A percentile compares a stretch with the other conserved stretches of the same genome.
These are phyloP conservation scores for Sisor rabdophorus DNA, from an alignment of 2,113 vertebrate species.

Conservation along the genomic window DNA sequence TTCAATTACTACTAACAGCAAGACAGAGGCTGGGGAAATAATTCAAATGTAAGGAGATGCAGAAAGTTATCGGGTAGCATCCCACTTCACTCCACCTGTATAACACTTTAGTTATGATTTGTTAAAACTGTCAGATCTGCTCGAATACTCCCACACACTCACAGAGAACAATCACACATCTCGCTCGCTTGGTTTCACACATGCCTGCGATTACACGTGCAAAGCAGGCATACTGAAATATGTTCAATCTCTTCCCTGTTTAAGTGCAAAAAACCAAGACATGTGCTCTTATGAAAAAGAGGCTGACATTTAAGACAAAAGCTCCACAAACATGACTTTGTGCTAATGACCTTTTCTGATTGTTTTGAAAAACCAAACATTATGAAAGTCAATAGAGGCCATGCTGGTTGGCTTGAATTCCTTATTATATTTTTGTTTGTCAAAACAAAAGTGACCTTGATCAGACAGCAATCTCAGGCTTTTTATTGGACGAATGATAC, in stretches of 20 bases:
- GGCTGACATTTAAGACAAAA: slow-evolving; percentile 25
- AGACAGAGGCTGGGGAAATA: not conserved
- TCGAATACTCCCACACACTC: slow-evolving; percentile 13
- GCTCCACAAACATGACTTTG: slow-evolving; percentile 18
- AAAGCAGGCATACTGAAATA: slow-evolving; percentile 10
- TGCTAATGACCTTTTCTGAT: slow-evolving; percentile 42
- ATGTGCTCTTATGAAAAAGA: no score
- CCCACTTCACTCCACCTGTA: slow-evolving; percentile 16
- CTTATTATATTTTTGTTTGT: slow-evolving; percentile 36
- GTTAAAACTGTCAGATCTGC: slow-evolving; percentile 30
- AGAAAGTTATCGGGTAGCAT: slow-evolving; percentile 16
- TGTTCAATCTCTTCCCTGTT: slow-evolving; percentile 3
- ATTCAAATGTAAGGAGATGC: not conserved
- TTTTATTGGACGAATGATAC: slow-evolving; percentile 24
- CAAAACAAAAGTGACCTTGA: slow-evolving; percentile 40
- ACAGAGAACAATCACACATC: slow-evolving; percentile 27
- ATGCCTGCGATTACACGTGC: not conserved
- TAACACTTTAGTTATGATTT: slow-evolving; percentile 22
- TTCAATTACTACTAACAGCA: not conserved
- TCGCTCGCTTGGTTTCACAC: slow-evolving; percentile 3
- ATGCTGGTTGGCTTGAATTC: not conserved
- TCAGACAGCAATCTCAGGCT: slow-evolving; percentile 23
- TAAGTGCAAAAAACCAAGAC: slow-evolving; percentile 19
- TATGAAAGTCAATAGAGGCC: slow-evolving; percentile 28
- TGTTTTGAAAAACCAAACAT: slow-evolving; percentile 26